A percentile compares a stretch with the other conserved stretches of the same genome.
These are phyloP conservation scores for Danionella dracula DNA, from an alignment of 2,797 vertebrate genomes.

Conservation along the genomic window DNA sequence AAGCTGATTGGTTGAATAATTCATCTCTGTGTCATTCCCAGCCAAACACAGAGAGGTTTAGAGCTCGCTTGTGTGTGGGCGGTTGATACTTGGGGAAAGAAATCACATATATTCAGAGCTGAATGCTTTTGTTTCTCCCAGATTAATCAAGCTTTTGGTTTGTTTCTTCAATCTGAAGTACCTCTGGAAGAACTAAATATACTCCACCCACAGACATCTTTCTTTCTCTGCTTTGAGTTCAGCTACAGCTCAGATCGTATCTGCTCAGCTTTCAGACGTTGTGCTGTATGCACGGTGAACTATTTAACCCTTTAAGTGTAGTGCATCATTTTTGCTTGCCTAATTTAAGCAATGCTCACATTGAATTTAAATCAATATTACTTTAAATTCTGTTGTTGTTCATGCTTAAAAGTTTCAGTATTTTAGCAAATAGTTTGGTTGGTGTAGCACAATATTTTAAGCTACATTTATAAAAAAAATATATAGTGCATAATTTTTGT, in stretches of 20 bases:
- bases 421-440: no score
- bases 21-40: conserved; percentile 65
- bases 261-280: neutral
- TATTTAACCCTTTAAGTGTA: no score
- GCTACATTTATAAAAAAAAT: no score
- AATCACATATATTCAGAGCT: neutral
- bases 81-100: neutral
- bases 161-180: neutral
- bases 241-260: neutral
- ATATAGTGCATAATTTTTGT: no score
- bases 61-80: neutral
- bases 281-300: neutral
- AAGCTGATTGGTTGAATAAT: conserved; percentile 72
- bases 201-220: neutral
- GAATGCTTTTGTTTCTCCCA: neutral
- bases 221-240: neutral
- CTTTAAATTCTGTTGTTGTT: no score
- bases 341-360: no score
- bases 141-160: conserved; percentile 1
- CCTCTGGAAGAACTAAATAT: neutral
- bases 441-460: no score
- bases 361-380: no score
- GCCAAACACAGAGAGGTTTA: conserved; percentile 24
- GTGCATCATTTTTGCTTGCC: no score
- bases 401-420: no score